Percentiles rank a stretch among this genome's conserved stretches.
Conservation (phyloP, 2,888 invertebrate genomes). For the Macrophya annulata region DNA sequence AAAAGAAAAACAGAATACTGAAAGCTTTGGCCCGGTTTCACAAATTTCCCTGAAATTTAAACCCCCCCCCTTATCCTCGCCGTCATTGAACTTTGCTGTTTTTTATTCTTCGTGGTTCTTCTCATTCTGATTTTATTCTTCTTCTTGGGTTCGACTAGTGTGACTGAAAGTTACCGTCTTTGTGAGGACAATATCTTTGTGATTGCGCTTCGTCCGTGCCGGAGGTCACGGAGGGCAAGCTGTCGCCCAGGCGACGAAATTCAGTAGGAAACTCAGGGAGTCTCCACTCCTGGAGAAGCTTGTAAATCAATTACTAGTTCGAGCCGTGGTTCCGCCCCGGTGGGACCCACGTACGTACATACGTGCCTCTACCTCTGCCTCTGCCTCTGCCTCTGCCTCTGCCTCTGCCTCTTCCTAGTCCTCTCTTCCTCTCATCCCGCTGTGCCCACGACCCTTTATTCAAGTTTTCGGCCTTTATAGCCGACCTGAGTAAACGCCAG, state of each 20-base stretch:
- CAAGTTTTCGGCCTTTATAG: constrained; percentile 34
- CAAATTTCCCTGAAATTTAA: neutral
- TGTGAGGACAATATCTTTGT: constrained; percentile 45
- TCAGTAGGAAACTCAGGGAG: constrained; percentile 42
- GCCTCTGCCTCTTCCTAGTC: constrained; percentile 65
- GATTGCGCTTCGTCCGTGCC: constrained; percentile 25
- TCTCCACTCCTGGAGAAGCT: constrained; percentile 68
- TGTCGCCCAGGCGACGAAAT: constrained; percentile 35
- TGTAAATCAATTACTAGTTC: constrained; percentile 78
- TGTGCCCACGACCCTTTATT: constrained; percentile 54
- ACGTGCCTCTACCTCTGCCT: constrained; percentile 67
- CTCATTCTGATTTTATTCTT: neutral
- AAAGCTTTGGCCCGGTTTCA: neutral
- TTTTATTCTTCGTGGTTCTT: constrained; percentile 14
- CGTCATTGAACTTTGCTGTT: neutral
- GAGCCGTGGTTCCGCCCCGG: constrained; percentile 66
- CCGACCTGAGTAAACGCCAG: constrained; percentile 31
- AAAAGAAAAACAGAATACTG: neutral
- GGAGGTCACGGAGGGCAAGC: constrained; percentile 37
- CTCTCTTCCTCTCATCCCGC: constrained; percentile 36
- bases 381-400: constrained; percentile 69
- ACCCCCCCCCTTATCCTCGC: neutral
- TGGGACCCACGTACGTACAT: constrained; percentile 56
- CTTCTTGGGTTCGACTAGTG: constrained; percentile 5
- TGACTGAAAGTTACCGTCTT: constrained; percentile 23